These are phyloP conservation scores for Lepidothrix coronata DNA, from an alignment of 2,113 vertebrate genomes.

Conservation along the genomic window DNA sequence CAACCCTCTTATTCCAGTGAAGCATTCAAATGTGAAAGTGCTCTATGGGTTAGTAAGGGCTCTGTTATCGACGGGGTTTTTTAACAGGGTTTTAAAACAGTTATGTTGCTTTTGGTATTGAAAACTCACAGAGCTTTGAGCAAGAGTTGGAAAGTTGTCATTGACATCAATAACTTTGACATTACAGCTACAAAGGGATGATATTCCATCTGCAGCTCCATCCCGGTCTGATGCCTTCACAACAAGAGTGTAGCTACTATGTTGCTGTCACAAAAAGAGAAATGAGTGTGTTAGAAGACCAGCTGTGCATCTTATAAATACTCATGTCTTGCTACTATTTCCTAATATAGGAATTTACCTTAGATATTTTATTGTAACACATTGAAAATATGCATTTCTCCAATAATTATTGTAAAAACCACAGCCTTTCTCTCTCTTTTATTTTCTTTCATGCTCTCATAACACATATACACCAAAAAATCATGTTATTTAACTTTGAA, in stretches of 20 bases:
- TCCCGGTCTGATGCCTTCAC: constrained; percentile 81
- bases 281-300: background rate
- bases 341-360: background rate
- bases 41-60: background rate
- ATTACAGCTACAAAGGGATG: constrained; percentile 73
- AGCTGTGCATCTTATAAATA: background rate
- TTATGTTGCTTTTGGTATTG: background rate
- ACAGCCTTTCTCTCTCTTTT: background rate
- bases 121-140: constrained; percentile 80
- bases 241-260: constrained; percentile 77
- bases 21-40: background rate
- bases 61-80: background rate
- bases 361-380: background rate
- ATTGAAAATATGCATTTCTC: background rate
- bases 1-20: background rate
- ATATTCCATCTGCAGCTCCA: constrained; percentile 73
- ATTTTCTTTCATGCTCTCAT: too few species aligned
- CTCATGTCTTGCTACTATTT: background rate
- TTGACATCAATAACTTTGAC: constrained; percentile 89
- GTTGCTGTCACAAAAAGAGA: constrained; percentile 71
- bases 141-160: constrained; percentile 88
- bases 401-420: background rate
- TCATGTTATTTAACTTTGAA: background rate
- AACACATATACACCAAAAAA: background rate
- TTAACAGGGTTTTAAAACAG: background rate